A percentile compares a stretch with the other conserved stretches of the same genome.
Conservation (phyloP, 2,888 invertebrate genomes). For the Epiblema foenella region DNA sequence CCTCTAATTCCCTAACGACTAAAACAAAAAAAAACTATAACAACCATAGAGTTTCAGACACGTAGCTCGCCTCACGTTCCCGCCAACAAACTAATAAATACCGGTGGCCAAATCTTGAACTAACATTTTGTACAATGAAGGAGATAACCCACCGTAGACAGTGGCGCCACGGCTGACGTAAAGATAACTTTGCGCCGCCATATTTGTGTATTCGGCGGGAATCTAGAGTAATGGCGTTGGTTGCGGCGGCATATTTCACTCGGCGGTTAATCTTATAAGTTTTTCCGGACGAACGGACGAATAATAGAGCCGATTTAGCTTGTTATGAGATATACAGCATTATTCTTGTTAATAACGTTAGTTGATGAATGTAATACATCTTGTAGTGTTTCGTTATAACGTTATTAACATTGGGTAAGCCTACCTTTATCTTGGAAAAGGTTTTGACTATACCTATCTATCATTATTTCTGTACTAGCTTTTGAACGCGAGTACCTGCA, state of each 20-base stretch:
- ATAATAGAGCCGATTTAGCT: conserved; percentile 44
- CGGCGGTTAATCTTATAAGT: conserved; percentile 44
- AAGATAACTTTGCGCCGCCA: conserved; percentile 18
- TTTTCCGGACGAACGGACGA: conserved; percentile 44
- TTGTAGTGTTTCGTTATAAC: background rate
- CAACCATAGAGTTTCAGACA: conserved; percentile 25
- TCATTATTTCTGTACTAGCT: too few relatives aligned
- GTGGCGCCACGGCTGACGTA: conserved; percentile 32
- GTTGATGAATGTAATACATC: conserved; percentile 33
- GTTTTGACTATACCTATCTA: too few relatives aligned
- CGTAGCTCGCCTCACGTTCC: conserved; percentile 29
- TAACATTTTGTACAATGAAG: conserved; percentile 2
- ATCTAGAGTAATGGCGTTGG: conserved; percentile 39
- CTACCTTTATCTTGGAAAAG: too few relatives aligned
- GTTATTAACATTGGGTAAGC: too few relatives aligned
- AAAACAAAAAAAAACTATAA: conserved; percentile 33
- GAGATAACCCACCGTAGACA: background rate
- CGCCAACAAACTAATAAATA: conserved; percentile 18
- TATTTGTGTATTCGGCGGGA: conserved; percentile 41
- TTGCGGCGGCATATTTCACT: conserved; percentile 40
- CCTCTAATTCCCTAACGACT: conserved; percentile 36
- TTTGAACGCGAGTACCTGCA: too few relatives aligned
- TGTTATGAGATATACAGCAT: conserved; percentile 41
- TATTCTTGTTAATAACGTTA: conserved; percentile 29
- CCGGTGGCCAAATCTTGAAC: background rate